Evolutionary conservation across 2,113 vertebrate genomes (phyloP), one percentile per base, ranked within the genome.

Genomic region (Corythornis vintsioides): DNA sequence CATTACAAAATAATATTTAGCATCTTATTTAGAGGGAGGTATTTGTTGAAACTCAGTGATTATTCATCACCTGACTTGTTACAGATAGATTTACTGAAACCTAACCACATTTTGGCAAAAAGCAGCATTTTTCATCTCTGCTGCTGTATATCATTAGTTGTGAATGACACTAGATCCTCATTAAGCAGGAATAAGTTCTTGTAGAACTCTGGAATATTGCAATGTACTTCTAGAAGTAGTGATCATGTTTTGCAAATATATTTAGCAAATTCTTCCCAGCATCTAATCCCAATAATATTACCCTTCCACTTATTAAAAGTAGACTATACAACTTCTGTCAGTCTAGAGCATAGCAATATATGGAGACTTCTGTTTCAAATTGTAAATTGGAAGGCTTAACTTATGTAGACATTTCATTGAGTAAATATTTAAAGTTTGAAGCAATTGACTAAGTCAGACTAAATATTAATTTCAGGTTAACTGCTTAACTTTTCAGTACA

Each of bases 401-500:
- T 80, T 82, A 91, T 55, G 15, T 55, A 43, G 64, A 64, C 21
- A 21, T 92, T 81, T 72, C 78, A 53, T 25, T 45, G 31, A 31
- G 13, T 79, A 91, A 85, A 86, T 92, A 89, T 60, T 89, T 89
- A 29, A 85, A 77, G 7, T 91, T 86, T 80, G 75, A 88, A 90
- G 64, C 35, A 72, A 4, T 66, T 90, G 15, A 43, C 88, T 77
- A 45, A 73, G 48, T 87, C 29, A 91, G 72, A 42, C 71, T 85
- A 83, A 92, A 77, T 88, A 70, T 17, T 86, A 40, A 60, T 85
- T 89, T 90, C 66, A 87, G 20, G 59, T 59, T 67, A 75, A 69
- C 4, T 77, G 1, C 26, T 78, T 87, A 71, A 35, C 75, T 53
- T 71, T 75, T 92, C 65, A 78, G 15, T 84, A 33, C 20, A 6